Base-by-base conservation (phyloP, 2,888 invertebrate species). In the Megastigmus dorsalis region DNA sequence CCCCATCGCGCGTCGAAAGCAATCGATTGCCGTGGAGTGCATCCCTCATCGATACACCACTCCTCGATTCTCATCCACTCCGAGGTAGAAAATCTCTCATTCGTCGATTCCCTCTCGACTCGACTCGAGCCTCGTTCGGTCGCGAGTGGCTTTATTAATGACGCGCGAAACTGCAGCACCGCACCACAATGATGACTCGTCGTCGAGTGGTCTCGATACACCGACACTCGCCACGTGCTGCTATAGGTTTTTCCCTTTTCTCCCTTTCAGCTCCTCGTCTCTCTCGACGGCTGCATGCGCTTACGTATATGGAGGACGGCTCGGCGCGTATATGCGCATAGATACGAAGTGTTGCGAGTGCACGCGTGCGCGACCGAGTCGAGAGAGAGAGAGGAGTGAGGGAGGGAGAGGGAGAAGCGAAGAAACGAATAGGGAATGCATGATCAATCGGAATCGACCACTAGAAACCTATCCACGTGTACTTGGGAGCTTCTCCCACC, bases 381-480 rank as follows among this genome's bases (percentile, higher is more conserved):
- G 13, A 36, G n/a, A n/a, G n/a, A n/a, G n/a, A n/a, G n/a, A n/a
- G n/a, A n/a, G n/a, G n/a, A n/a, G n/a, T 23, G n/a, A 45, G 74
- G 66, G 9, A 38, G 18, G 20, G 36, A 6, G 55, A 33, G n/a
- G 18, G 38, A 9, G 45, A 4, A 15, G 41, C 9, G 10, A 45
- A 30, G 65, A 63, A 74, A 68, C 76, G 74, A 75, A 75, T 2
- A 28, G 20, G 36, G 55, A 66, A 67, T 74, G 77, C 77, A 78
- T 80, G 84, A 84, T 85, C 84, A 84, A 85, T 85, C 78, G 84
- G 78, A 82, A 82, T 83, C 81, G 78, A 79, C 80, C 82, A 80
- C 82, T 83, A 80, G 80, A 83, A 82, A 80, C 66, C 79, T 73
- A 80, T 80, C 82, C 81, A 81, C 81, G 83, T 80, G 82, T 82